Evolutionary conservation across 2,888 invertebrate species (phyloP).

Genomic region (Pomacea canaliculata): DNA sequence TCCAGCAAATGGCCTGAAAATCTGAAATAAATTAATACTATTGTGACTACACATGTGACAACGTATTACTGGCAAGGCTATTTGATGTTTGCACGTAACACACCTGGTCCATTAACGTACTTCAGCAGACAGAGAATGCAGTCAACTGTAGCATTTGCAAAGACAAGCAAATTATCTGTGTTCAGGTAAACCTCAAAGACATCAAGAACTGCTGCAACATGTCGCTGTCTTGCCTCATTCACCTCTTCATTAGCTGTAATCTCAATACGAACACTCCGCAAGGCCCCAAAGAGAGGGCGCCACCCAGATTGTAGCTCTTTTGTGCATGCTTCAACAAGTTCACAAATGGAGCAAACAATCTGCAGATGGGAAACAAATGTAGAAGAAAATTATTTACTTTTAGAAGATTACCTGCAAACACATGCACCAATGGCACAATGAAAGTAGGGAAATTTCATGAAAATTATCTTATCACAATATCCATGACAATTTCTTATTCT

Average conservation of each 20-base stretch:
- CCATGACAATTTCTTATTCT: too few species aligned
- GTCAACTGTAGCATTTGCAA: conserved; percentile 93
- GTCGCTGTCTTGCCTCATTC: conserved; percentile 66
- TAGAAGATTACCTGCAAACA: not conserved
- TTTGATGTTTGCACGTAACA: not conserved
- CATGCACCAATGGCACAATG: too few species aligned
- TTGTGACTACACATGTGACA: too few species aligned
- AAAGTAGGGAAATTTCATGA: too few species aligned
- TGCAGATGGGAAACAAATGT: conserved; percentile 64
- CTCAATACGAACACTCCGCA: conserved; percentile 81
- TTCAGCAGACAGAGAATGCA: conserved; percentile 90
- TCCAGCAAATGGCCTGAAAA: too few species aligned
- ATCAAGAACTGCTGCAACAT: conserved; percentile 75
- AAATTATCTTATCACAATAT: too few species aligned
- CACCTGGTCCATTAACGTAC: conserved; percentile 80
- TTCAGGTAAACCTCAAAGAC: conserved; percentile 90
- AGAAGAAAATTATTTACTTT: not conserved
- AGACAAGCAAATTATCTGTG: conserved; percentile 92
- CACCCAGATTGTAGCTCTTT: conserved; percentile 95
- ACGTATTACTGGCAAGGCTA: too few species aligned
- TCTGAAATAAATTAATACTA: too few species aligned
- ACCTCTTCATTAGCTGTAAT: conserved; percentile 67
- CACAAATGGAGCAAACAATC: conserved; percentile 95
- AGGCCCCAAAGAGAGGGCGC: conserved; percentile 93
- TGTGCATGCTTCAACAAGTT: conserved; percentile 94